phyloP scores from a whole-genome alignment of 1,140 invertebrate genomes.

The Acromyrmex echinatior region DNA sequence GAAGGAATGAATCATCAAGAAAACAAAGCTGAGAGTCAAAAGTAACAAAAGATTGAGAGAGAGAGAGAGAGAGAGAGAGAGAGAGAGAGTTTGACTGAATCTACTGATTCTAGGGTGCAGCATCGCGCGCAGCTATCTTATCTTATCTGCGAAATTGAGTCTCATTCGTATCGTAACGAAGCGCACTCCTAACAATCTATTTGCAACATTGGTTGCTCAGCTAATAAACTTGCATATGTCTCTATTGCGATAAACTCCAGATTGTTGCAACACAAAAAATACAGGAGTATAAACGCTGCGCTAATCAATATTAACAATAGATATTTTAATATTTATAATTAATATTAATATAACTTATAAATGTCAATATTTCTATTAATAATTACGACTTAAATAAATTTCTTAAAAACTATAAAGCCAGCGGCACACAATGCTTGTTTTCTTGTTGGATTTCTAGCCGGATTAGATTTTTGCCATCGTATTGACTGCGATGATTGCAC shows the following conservation, averaged over 20 bases:
- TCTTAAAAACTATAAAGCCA: too few species aligned
- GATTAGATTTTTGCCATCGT: too few species aligned
- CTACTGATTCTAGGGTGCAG: neutral
- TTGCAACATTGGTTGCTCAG: neutral
- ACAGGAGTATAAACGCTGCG: neutral
- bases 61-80: too few species aligned
- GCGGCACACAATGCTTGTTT: too few species aligned
- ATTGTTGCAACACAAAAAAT: neutral
- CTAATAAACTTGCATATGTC: neutral
- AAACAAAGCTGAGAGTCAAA: neutral
- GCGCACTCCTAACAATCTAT: neutral
- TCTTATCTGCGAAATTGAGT: slow-evolving; percentile 18
- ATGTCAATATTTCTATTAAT: neutral
- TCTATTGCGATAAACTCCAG: neutral
- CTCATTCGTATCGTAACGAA: neutral
- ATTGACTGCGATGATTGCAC: too few species aligned
- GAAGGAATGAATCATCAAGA: neutral
- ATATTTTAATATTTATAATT: neutral
- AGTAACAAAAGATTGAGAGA: neutral
- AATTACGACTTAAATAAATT: too few species aligned
- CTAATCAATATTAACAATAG: slow-evolving; percentile 5
- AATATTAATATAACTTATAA: neutral
- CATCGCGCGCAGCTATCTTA: slow-evolving; percentile 1
- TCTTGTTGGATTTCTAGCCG: too few species aligned
- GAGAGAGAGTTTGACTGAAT: neutral